Percentiles rank a stretch among this genome's conserved stretches.
These are phyloP conservation scores for Sorex fumeus DNA, from an alignment of 2,113 vertebrate genomes.

Conservation along the genomic window DNA sequence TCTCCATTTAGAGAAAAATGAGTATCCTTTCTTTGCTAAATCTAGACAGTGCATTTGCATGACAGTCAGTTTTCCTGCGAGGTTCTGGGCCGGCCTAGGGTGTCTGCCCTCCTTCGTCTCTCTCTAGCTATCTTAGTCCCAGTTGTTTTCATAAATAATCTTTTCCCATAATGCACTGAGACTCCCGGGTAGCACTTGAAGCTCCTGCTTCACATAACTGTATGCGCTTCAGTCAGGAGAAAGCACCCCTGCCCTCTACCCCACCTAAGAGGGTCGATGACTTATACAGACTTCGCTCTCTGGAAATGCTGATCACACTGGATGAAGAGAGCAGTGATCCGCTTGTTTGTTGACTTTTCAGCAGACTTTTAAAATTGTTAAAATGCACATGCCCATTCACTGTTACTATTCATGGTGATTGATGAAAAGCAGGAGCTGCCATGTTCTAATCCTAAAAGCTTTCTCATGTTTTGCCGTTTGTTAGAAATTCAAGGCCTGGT, in stretches of 20 bases:
- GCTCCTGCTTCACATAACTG: background rate
- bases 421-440: background rate
- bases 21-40: background rate
- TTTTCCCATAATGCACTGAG: background rate
- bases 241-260: background rate
- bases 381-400: background rate
- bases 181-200: rapidly evolving
- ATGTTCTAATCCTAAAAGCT: background rate
- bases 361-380: background rate
- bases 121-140: background rate
- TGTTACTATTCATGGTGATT: background rate
- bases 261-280: background rate
- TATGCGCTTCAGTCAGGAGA: rapidly evolving
- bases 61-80: background rate
- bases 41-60: background rate
- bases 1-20: background rate
- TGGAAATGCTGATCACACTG: background rate
- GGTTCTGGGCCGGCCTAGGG: background rate
- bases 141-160: background rate
- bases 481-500: background rate
- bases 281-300: background rate
- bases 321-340: too few species aligned
- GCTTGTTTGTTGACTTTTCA: background rate
- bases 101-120: rapidly evolving
- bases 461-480: background rate